Conservation (phyloP, 2,113 vertebrate genomes). For the Oreocharis arfaki region DNA sequence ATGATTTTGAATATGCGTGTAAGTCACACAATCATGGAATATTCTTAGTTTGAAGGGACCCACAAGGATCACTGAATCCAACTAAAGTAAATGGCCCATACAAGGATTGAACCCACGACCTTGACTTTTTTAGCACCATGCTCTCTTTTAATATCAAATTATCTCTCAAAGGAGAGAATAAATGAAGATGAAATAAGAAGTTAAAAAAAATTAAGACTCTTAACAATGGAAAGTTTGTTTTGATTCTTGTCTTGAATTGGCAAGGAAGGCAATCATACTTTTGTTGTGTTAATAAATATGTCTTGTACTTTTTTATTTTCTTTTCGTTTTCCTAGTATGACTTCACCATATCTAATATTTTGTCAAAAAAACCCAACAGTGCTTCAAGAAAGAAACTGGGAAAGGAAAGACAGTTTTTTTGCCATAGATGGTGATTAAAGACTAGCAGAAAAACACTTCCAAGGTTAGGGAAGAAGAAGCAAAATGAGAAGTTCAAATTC, state of each 20-base stretch:
- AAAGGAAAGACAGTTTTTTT: not conserved
- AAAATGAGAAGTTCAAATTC: not conserved
- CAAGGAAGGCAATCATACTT: not conserved
- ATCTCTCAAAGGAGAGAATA: not conserved
- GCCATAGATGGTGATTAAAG: not conserved
- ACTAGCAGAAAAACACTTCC: not conserved
- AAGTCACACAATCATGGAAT: not conserved
- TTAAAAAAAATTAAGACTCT: not conserved
- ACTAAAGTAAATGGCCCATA: not conserved
- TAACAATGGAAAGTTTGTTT: not conserved
- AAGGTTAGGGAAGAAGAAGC: not conserved
- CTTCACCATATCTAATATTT: not conserved
- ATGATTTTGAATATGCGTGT: not conserved
- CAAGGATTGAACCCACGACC: not conserved
- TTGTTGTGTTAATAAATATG: not conserved
- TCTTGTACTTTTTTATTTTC: not conserved
- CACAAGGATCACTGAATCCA: not conserved
- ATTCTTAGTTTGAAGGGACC: not conserved
- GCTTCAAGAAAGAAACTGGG: not conserved
- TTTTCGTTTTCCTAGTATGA: not conserved
- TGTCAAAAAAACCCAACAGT: not conserved
- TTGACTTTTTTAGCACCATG: not conserved
- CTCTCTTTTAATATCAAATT: not conserved
- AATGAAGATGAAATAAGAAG: not conserved
- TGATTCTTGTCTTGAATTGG: not conserved